phyloP scores from a whole-genome alignment of 2,113 vertebrate species.

The Erythrolamprus reginae region DNA sequence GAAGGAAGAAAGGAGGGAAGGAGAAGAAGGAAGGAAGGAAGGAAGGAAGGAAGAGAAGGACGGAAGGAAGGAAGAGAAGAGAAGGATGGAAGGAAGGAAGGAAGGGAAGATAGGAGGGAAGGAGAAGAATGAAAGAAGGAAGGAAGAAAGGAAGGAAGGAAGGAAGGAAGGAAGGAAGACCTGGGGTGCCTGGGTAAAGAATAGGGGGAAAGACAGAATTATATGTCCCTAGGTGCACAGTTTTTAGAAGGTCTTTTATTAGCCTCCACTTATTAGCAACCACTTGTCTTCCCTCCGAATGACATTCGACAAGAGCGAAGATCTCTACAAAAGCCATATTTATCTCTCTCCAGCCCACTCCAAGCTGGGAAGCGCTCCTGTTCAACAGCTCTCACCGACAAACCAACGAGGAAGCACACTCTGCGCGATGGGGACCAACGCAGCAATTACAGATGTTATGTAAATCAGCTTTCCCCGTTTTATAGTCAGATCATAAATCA shows the following conservation, averaged over 20 bases:
- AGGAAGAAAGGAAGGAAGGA: too few species aligned
- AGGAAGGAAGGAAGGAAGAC: too few species aligned
- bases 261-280: not conserved
- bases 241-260: not conserved
- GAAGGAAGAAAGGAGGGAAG: too few species aligned
- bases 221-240: not conserved
- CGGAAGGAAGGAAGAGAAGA: too few species aligned
- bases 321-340: not conserved
- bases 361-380: not conserved
- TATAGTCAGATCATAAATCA: conserved; percentile 22
- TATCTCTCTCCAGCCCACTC: not conserved
- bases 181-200: not conserved
- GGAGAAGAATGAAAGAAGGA: too few species aligned
- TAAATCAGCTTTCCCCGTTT: conserved; percentile 11
- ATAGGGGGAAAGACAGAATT: not conserved
- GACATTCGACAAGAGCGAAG: not conserved
- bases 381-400: not conserved
- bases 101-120: too few species aligned
- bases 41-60: too few species aligned
- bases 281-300: not conserved
- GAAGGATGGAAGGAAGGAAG: too few species aligned
- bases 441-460: conserved; percentile 29
- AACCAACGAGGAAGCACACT: not conserved
- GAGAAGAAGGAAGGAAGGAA: too few species aligned
- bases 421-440: not conserved